A percentile compares a stretch with the other conserved stretches of the same genome.
phyloP scores from a whole-genome alignment of 2,888 invertebrate genomes.

The Phengaris alcon region DNA sequence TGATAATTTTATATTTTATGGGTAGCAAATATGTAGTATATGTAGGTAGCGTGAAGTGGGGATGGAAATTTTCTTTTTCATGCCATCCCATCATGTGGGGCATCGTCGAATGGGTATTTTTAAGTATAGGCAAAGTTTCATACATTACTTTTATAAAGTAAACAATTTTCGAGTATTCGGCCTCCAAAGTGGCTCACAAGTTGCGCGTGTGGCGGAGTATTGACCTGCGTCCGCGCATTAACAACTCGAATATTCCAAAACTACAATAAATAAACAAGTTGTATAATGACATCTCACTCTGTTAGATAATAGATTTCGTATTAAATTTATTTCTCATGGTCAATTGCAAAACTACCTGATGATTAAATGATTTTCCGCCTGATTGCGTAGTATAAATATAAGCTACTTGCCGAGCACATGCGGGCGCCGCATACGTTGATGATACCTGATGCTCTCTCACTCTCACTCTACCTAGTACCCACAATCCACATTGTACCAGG shows the following conservation, averaged over 20 bases:
- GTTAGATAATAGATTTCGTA: slow-evolving; percentile 27
- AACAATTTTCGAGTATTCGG: too few relatives aligned
- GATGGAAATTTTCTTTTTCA: too few relatives aligned
- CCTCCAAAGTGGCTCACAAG: too few relatives aligned
- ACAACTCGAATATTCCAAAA: background rate
- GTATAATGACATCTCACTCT: slow-evolving; percentile 23
- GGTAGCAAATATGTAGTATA: too few relatives aligned
- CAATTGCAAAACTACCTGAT: slow-evolving; percentile 19
- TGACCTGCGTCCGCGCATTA: slow-evolving; percentile 9
- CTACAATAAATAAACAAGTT: slow-evolving; percentile 15
- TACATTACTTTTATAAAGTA: too few relatives aligned
- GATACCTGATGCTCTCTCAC: background rate
- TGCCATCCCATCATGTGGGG: too few relatives aligned
- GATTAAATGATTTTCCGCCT: background rate
- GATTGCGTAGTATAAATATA: background rate
- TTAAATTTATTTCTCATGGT: slow-evolving; percentile 26
- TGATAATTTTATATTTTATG: too few relatives aligned
- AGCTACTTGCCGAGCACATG: too few relatives aligned
- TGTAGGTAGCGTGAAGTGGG: too few relatives aligned
- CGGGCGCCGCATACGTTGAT: too few relatives aligned
- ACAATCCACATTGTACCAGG: background rate
- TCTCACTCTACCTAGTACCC: background rate
- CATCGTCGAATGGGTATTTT: too few relatives aligned
- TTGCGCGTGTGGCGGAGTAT: background rate
- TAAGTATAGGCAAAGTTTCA: too few relatives aligned